Evolutionary conservation across 1,140 invertebrate species (phyloP).

Genomic region (Adoxophyes honmai): DNA sequence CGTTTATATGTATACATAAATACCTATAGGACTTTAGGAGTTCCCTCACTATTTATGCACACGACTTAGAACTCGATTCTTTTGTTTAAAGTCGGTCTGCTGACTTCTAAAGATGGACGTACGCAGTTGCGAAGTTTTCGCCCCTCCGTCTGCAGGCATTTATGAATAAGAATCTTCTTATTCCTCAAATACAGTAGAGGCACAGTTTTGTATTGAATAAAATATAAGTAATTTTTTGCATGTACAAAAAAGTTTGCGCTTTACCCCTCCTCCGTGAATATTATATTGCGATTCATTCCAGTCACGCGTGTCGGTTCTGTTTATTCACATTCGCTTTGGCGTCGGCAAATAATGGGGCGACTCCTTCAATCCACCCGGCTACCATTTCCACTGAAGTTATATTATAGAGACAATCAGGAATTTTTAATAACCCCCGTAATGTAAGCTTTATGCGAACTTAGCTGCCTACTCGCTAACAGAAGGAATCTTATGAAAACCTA

Average conservation of each 20-base stretch:
- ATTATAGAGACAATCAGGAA: too few species aligned
- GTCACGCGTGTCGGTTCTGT: constrained; percentile 54
- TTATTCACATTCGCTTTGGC: constrained; percentile 56
- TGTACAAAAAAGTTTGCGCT: constrained; percentile 38
- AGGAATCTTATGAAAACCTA: too few species aligned
- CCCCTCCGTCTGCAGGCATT: background rate
- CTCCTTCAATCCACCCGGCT: constrained; percentile 26
- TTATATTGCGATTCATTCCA: constrained; percentile 48
- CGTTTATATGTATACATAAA: too few species aligned
- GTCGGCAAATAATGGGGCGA: constrained; percentile 59
- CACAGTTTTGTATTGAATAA: constrained; percentile 38
- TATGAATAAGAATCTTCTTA: constrained; percentile 17
- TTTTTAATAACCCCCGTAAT: too few species aligned
- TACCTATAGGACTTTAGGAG: too few species aligned
- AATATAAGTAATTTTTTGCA: constrained; percentile 43
- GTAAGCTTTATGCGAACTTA: too few species aligned
- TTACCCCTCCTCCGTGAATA: constrained; percentile 37
- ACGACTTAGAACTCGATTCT: too few species aligned
- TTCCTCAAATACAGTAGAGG: constrained; percentile 16
- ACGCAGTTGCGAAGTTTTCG: too few species aligned
- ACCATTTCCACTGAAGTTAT: background rate
- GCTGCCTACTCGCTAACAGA: too few species aligned
- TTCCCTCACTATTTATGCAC: too few species aligned
- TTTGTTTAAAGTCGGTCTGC: too few species aligned
- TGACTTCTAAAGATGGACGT: too few species aligned